phyloP scores from a whole-genome alignment of 2,113 vertebrate genomes.

The Ivindomyrus marchei region DNA sequence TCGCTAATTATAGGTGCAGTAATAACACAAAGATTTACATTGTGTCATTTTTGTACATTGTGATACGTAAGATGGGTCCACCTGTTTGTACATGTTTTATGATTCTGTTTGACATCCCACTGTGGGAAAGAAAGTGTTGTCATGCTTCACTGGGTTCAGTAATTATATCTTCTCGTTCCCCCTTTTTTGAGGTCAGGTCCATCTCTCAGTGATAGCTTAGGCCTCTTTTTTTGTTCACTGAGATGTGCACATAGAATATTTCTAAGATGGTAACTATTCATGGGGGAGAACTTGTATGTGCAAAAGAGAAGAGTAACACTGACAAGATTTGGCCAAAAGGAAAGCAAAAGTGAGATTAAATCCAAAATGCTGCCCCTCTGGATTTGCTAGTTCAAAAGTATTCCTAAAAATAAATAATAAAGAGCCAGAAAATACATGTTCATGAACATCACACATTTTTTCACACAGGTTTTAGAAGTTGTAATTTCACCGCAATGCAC shows the following conservation, averaged over 20 bases:
- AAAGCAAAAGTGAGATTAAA: constrained; percentile 16
- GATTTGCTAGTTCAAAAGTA: background rate
- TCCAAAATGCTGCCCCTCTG: background rate
- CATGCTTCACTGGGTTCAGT: constrained; percentile 70
- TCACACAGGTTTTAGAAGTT: background rate
- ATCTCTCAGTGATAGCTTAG: constrained; percentile 57
- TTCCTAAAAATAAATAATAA: background rate
- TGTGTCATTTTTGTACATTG: constrained; percentile 15
- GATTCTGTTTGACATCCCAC: constrained; percentile 58
- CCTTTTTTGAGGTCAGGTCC: constrained; percentile 62
- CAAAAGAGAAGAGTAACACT: constrained; percentile 31
- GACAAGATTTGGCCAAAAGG: constrained; percentile 32
- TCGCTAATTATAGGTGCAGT: background rate
- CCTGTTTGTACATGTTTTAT: constrained; percentile 51
- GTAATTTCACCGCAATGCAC: background rate
- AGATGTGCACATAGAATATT: constrained; percentile 21
- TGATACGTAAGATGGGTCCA: constrained; percentile 53
- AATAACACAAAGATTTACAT: background rate
- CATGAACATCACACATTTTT: background rate
- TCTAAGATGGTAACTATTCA: background rate
- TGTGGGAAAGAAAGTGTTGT: constrained; percentile 57
- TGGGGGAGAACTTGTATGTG: constrained; percentile 30
- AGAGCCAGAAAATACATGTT: background rate
- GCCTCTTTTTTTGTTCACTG: constrained; percentile 41
- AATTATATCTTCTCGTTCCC: constrained; percentile 73